A percentile compares a stretch with the other conserved stretches of the same genome.
phyloP scores from a whole-genome alignment of 2,797 vertebrate species.

The Apodemus agrarius region DNA sequence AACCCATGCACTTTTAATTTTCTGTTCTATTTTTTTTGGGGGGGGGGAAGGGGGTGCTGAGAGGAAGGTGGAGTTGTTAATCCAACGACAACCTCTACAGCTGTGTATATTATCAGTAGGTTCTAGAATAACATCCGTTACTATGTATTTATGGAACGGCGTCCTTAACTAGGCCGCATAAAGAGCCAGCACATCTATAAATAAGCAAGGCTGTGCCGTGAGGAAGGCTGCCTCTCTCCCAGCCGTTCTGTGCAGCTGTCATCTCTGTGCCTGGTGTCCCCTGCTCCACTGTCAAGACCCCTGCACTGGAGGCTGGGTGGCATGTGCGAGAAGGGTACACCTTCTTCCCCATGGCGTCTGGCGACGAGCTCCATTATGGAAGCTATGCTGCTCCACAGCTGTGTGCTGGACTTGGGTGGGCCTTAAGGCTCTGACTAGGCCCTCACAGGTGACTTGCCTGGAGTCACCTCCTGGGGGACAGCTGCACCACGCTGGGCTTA shows the following conservation, averaged over 20 bases:
- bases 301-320: constrained; percentile 79
- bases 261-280: constrained; percentile 89
- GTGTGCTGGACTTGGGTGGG: constrained; percentile 3
- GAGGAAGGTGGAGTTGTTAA: constrained; percentile 33
- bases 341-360: not conserved
- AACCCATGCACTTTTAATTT: constrained; percentile 28
- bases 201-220: constrained; percentile 85
- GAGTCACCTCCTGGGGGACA: constrained; percentile 82
- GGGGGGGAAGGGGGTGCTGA: not conserved
- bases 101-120: constrained; percentile 82
- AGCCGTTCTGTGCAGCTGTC: constrained; percentile 89
- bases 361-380: constrained; percentile 80
- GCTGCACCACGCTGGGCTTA: constrained; percentile 83
- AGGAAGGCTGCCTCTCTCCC: constrained; percentile 77
- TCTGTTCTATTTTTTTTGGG: constrained; percentile 61
- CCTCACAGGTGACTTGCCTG: constrained; percentile 78
- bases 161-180: constrained; percentile 82
- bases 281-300: constrained; percentile 87
- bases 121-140: constrained; percentile 87
- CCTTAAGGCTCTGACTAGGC: constrained; percentile 73
- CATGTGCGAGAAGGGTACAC: constrained; percentile 45
- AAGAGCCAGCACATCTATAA: constrained; percentile 88
- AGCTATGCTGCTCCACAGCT: constrained; percentile 38
- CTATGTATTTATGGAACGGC: constrained; percentile 87
- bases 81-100: constrained; percentile 78